Conservation (phyloP, 2,113 vertebrate species). For the Cyanoramphus novaezelandiae region DNA sequence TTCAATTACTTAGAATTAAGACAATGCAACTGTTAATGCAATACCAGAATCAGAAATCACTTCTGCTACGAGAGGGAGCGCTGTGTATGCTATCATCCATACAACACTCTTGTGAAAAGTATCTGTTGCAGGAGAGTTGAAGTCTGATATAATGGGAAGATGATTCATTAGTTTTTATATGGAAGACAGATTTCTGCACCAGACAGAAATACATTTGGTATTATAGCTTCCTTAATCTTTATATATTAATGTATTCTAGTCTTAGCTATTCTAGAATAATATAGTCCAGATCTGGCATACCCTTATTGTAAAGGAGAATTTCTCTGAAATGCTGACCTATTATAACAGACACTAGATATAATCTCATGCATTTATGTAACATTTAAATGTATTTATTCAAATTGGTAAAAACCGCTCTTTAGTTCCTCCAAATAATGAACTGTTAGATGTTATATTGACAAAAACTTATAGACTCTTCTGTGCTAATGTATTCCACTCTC, state of each 20-base stretch:
- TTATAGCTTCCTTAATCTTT: conserved; percentile 27
- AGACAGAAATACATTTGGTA: background rate
- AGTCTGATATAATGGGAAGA: background rate
- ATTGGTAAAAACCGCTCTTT: background rate
- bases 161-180: background rate
- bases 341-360: background rate
- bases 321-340: background rate
- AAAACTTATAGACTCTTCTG: conserved; percentile 10
- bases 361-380: conserved; percentile 28
- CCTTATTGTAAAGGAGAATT: background rate
- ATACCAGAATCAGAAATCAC: background rate
- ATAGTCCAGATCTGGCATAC: background rate
- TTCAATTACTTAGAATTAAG: background rate
- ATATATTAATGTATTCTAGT: background rate
- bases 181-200: background rate
- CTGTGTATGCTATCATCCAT: background rate
- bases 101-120: background rate
- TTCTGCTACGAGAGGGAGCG: accelerated
- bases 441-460: conserved; percentile 24
- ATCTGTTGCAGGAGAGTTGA: background rate
- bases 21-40: background rate
- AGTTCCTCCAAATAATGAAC: background rate
- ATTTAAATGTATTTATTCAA: conserved; percentile 35
- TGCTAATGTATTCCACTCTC: conserved; percentile 20
- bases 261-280: conserved; percentile 15